Evolutionary conservation across 2,113 vertebrate genomes (phyloP).

Genomic region (Myrmophylax atrothorax): DNA sequence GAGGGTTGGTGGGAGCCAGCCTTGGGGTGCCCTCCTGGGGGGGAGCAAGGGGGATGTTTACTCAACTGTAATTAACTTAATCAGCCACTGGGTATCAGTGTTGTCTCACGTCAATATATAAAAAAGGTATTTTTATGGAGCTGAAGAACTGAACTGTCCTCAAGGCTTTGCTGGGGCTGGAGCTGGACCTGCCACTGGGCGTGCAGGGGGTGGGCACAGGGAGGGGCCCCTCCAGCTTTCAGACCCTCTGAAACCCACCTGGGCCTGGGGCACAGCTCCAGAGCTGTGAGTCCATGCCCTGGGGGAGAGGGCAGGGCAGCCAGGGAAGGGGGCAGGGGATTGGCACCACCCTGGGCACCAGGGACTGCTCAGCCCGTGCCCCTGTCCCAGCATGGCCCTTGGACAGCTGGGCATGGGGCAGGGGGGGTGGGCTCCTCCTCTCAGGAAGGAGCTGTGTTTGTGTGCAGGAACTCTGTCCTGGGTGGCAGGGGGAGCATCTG

Average conservation of each 20-base stretch:
- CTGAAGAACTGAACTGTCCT: neutral
- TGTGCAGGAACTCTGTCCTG: fast-evolving
- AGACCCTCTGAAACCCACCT: neutral
- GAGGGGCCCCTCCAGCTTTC: neutral
- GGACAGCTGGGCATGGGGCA: fast-evolving
- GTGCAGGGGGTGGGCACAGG: neutral
- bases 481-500: neutral
- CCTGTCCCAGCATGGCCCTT: fast-evolving
- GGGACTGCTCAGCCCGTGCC: neutral
- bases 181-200: neutral
- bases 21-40: conserved; percentile 1
- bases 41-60: conserved; percentile 32
- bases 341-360: neutral
- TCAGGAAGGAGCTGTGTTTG: neutral
- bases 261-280: fast-evolving
- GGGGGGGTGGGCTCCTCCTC: neutral
- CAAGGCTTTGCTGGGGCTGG: neutral
- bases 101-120: conserved; percentile 57
- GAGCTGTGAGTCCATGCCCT: fast-evolving
- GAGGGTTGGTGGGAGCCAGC: neutral
- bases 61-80: conserved; percentile 70
- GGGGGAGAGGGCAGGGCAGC: neutral
- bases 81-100: conserved; percentile 71
- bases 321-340: fast-evolving
- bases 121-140: conserved; percentile 11